Evolutionary conservation across 2,113 vertebrate species (phyloP), one percentile per base, ranked within the genome.

Genomic region (Peromyscus polionotus): DNA sequence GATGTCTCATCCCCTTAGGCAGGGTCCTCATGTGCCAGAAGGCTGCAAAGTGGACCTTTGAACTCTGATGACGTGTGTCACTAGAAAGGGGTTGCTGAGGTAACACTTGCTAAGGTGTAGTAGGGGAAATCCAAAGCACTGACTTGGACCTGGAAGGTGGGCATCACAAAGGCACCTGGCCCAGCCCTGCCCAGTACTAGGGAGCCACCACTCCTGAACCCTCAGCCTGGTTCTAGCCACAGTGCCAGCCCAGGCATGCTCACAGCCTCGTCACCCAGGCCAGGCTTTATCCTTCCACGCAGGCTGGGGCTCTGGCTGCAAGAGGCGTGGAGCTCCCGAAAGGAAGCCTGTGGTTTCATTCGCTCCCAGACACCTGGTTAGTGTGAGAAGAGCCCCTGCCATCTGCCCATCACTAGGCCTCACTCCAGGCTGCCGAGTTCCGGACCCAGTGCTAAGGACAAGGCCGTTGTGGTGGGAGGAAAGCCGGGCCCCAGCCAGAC

Each of bases 341-440:
- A 98, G 97, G 97, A 97, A 97, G 95, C 91, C 90, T 89, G 91
- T 80, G 97, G 94, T 96, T 97, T 97, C 70, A 7, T 70, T 63
- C 72, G 79, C 75, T 42, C 75, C 88, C 79, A 36, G 76, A 77
- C 65, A 73, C 61, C 80, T 57, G 67, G 13, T 81, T 65, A 22
- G 14, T 9, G 31, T 48, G 20, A 5, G 26, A 73, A 51, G 73
- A 80, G 28, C 51, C 45, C 65, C 48, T 45, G 0, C 26, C 31
- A 5, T 36, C 59, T n/a, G 28, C 42, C 77, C 19, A 1, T 42
- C 24, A 20, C 88, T 76, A 39, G 86, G 10, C 68, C 63, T 45
- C 1, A 19, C 65, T 94, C 86, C 13, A 1, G 68, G 5, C 39
- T 76, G 6, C 89, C 39, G 12, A 28, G 12, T 39, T 17, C 85